These are phyloP conservation scores for Sylvilagus bachmani DNA, from an alignment of 2,113 vertebrate species.

Conservation along the genomic window DNA sequence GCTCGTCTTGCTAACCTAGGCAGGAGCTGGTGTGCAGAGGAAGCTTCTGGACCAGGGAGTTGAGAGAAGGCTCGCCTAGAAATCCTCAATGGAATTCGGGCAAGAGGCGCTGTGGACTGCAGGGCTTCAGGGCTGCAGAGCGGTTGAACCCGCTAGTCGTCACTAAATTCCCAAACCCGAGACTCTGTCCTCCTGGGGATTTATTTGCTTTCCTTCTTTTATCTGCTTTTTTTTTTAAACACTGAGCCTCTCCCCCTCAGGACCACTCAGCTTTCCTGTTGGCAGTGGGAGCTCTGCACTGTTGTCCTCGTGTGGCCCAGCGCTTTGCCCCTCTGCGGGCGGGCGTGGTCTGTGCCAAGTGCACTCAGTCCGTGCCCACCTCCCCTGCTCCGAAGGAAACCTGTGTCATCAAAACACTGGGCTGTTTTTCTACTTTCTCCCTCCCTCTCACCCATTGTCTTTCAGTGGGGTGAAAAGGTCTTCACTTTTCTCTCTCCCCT, in stretches of 20 bases:
- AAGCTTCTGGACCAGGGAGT: neutral
- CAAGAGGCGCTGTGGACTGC: neutral
- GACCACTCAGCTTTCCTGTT: neutral
- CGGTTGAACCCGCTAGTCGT: neutral
- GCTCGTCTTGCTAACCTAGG: neutral
- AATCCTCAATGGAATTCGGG: neutral
- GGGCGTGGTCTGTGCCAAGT: neutral
- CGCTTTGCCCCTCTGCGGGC: neutral
- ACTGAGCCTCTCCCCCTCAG: neutral
- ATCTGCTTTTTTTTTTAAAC: no score
- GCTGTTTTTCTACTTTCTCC: conserved; percentile 80
- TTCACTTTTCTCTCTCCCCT: conserved; percentile 69
- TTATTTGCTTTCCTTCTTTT: neutral
- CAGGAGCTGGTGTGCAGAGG: no score
- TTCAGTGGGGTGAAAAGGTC: conserved; percentile 78
- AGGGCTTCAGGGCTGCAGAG: rapidly evolving
- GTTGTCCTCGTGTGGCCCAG: neutral
- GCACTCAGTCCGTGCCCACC: neutral
- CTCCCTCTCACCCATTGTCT: conserved; percentile 81
- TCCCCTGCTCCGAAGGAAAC: conserved; percentile 43
- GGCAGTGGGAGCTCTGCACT: neutral
- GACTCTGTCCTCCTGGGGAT: neutral
- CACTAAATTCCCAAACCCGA: neutral
- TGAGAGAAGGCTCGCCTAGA: neutral
- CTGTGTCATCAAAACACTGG: conserved; percentile 28